Evolutionary conservation across 2,888 invertebrate genomes (phyloP), one percentile per base, ranked within the genome.

Genomic region (Dynastes maya): DNA sequence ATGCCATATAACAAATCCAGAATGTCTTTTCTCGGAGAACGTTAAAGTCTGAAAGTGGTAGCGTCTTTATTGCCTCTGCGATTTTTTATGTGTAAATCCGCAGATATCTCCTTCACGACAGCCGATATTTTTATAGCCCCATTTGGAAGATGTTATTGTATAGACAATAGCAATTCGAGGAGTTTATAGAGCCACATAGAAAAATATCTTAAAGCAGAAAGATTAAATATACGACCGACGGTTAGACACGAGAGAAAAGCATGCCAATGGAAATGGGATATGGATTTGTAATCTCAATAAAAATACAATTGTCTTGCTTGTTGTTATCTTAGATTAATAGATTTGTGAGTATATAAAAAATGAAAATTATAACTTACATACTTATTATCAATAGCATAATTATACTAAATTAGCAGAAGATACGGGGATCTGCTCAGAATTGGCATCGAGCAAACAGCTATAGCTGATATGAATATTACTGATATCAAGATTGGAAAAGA

Each of bases 81-180:
- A 58, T 8, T 58, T 58, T 58, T 58, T 22, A 22, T 16, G 55
- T 58, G 55, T 58, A 58, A 58, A 58, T 58, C 55, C 55, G 55
- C 55, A 58, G 55, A 58, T 58, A 58, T 22, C 22, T 58, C 55
- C 22, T 58, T 22, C 13, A n/a, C 16, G 53, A 16, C 53, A n/a
- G 55, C 16, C 55, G 5, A 58, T 58, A 22, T 22, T 58, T 58
- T 58, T 58, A 58, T 58, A 22, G 22, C 16, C 6, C 55, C 55
- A 58, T 58, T 58, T 22, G 55, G 55, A 58, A 58, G 55, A 58
- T 58, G 22, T 58, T 58, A 58, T 58, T 58, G 55, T 58, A 22
- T 58, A 58, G 55, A 55, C 55, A 55, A 22, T 55, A 22, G 22
- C 16, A 8, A 22, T 22, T 22, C 55, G n/a, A n/a, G 16, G 22